Evolutionary conservation across 1,140 invertebrate genomes (phyloP), one percentile per base, ranked within the genome.

Genomic region (Araneus ventricosus): DNA sequence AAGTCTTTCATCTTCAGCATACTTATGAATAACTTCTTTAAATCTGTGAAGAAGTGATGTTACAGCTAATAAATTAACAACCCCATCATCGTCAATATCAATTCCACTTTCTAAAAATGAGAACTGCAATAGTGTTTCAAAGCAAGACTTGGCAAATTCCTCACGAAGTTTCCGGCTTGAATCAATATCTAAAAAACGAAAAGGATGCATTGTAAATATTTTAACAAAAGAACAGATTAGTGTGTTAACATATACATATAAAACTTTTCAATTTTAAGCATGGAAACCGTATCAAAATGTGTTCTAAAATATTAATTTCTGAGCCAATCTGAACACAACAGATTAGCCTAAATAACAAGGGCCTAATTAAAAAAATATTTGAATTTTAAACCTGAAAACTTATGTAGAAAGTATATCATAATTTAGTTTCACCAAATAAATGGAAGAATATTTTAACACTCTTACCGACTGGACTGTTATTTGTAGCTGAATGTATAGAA

Each of bases 141-240:
- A 99, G 95, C 99, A 99, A 0, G 97, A 98, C 95, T 99, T 98
- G 34, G 99, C 98, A 96, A 99, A 99, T 95, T 99, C 98, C 95
- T 99, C 98, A 34, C 98, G 95, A 93, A 98, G 96, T 93, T 97
- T 97, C 92, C 98, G 96, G 95, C 98, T 98, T 37, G 97, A 97
- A 95, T 99, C 98, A 94, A 97, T 97, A 94, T 98, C 98, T 97
- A 95, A 80, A 95, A 88, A 92, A 84, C 17, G 10, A 52, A 52
- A 52, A 52, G 45, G 45, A 52, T 17, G 45, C 45, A 52, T 52
- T 52, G 17, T 14, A 14, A 14, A 52, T 52, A 52, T 52, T 52
- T 52, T 14, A 52, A 45, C 41, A 8, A 7, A 45, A 45, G 41
- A 45, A 45, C 10, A 3, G 7, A 45, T 41, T 41, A 41, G 41